Base-by-base conservation (phyloP, 2,113 vertebrate genomes). In the Dipodomys spectabilis region DNA sequence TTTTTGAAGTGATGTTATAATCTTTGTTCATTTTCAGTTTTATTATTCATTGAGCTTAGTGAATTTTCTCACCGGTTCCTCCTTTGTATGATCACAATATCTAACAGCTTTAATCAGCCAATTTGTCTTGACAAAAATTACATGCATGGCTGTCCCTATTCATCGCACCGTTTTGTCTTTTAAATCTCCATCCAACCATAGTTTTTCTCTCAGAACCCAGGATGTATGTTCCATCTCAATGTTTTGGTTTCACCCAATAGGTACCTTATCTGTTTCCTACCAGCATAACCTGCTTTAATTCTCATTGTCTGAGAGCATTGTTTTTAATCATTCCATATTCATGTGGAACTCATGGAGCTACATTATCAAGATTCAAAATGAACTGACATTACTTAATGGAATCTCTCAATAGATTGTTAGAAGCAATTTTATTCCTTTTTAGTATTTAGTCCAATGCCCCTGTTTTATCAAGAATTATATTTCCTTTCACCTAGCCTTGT, bases 101-200 rank as follows among this genome's bases (percentile, higher is more conserved):
- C 92, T 95, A 96, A 74, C 82, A 96, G 86, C 90, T 92, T 78
- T 97, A 96, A 95, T 90, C 87, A 97, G 91, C 79, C 95, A 96
- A 92, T 97, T 97, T 96, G 62, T 97, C 86, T 94, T 95, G 85
- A 86, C 82, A 95, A 87, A 95, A 96, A 96, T 97, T 95, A 94
- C 77, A 95, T 93, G 82, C 91, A 85, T 75, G 5, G 82, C 49
- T 80, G 49, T 95, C 86, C 71, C 35, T 95, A 95, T 96, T 97
- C 96, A 95, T 72, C 82, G 86, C 45, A 67, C 18, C 25, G 69
- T 67, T 96, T 95, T 95, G 88, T 92, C 95, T 95, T 91, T 74
- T 28, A 75, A 90, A 91, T 95, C 94, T 95, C 91, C 80, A 85
- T 82, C 95, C 92, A 95, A 39, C 92, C 90, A 32, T 88, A 82